Evolutionary conservation across 2,113 vertebrate genomes (phyloP).

Genomic region (Nothobranchius kuhntae): DNA sequence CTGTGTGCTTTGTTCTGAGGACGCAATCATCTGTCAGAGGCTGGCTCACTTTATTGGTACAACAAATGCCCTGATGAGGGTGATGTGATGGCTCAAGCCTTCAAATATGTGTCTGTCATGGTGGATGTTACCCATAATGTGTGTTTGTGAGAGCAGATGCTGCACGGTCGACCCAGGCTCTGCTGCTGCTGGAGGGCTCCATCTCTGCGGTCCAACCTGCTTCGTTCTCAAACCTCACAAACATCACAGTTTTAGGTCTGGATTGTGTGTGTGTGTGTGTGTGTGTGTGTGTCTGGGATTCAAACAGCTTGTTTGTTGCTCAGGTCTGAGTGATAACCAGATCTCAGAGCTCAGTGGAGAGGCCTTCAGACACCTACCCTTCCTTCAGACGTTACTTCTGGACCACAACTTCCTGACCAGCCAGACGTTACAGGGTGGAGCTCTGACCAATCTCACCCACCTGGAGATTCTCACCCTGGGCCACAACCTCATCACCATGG

Average conservation of each 20-base stretch:
- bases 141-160: constrained; percentile 40
- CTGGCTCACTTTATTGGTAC: constrained; percentile 75
- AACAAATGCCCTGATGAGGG: not conserved
- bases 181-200: constrained; percentile 79
- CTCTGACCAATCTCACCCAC: constrained; percentile 72
- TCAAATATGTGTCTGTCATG: not conserved
- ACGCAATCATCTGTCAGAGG: constrained; percentile 77
- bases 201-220: constrained; percentile 69
- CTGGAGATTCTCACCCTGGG: constrained; percentile 77
- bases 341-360: constrained; percentile 69
- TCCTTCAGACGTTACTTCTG: constrained; percentile 74
- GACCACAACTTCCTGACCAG: constrained; percentile 81
- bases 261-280: not conserved
- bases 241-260: constrained; percentile 75
- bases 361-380: constrained; percentile 73
- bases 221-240: constrained; percentile 72
- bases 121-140: constrained; percentile 1
- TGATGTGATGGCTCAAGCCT: not conserved
- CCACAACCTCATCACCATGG: constrained; percentile 70
- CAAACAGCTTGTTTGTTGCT: not conserved
- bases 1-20: constrained; percentile 71
- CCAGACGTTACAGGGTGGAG: constrained; percentile 66
- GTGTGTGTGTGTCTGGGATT: too few relatives aligned
- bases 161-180: constrained; percentile 73
- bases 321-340: constrained; percentile 77